Evolutionary conservation across 2,113 vertebrate species (phyloP).

Genomic region (Dicentrarchus labrax): DNA sequence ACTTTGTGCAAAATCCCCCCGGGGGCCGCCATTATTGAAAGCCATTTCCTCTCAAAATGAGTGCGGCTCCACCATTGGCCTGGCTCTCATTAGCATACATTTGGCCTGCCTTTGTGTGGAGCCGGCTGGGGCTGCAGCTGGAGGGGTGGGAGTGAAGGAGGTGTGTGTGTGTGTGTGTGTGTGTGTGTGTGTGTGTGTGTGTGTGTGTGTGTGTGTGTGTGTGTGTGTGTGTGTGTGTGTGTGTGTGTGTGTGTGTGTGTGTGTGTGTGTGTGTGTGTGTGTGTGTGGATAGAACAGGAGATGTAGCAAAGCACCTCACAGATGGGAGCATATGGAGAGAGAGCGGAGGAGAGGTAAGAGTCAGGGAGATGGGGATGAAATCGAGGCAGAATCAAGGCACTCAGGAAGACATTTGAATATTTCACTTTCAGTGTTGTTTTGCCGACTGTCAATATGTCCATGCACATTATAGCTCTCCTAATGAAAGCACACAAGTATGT

Average conservation of each 20-base stretch:
- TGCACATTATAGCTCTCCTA: conserved; percentile 2
- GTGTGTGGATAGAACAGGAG: conserved; percentile 39
- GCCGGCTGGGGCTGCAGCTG: conserved; percentile 75
- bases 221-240: conserved; percentile 13
- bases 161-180: conserved; percentile 20
- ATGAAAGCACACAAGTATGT: not conserved
- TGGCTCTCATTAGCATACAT: conserved; percentile 84
- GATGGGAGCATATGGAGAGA: conserved; percentile 60
- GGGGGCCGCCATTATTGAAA: conserved; percentile 80
- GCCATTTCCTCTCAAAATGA: conserved; percentile 86
- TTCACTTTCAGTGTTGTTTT: conserved; percentile 9
- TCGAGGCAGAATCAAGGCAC: conserved; percentile 21
- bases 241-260: conserved; percentile 12
- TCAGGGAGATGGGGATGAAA: conserved; percentile 34
- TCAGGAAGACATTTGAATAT: conserved; percentile 43
- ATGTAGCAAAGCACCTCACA: conserved; percentile 56
- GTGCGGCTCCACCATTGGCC: conserved; percentile 78
- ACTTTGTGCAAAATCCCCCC: conserved; percentile 78
- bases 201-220: not conserved
- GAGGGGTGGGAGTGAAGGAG: conserved; percentile 54
- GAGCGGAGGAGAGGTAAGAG: conserved; percentile 23
- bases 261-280: conserved; percentile 32
- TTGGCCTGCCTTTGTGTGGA: conserved; percentile 80
- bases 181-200: conserved; percentile 32
- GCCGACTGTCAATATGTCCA: not conserved